phyloP scores from a whole-genome alignment of 2,888 invertebrate genomes.

The Limnephilus auricula region DNA sequence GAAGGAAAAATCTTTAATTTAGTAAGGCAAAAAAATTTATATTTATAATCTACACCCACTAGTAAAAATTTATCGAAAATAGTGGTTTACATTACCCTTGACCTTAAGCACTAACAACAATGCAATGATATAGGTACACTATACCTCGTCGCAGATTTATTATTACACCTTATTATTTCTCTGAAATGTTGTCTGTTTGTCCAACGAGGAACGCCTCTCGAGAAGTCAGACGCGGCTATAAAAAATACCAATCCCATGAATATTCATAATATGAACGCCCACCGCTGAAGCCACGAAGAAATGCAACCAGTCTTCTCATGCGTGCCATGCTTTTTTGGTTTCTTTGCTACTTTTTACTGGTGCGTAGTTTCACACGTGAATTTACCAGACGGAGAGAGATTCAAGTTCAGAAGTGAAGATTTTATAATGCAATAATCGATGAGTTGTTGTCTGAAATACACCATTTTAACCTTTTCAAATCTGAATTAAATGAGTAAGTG shows the following conservation, averaged over 20 bases:
- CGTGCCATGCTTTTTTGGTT: conserved; percentile 10
- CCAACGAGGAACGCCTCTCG: neutral
- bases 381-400: neutral
- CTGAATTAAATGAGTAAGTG: too few relatives aligned
- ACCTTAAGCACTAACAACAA: too few relatives aligned
- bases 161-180: neutral
- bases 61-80: too few relatives aligned
- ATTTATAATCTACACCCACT: too few relatives aligned
- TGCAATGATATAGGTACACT: neutral
- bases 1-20: too few relatives aligned
- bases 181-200: neutral
- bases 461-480: neutral
- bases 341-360: neutral
- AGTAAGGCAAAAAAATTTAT: too few relatives aligned
- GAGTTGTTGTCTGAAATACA: too few relatives aligned
- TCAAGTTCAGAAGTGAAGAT: neutral
- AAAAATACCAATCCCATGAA: neutral
- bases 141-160: neutral
- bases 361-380: conserved; percentile 31
- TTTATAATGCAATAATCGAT: neutral
- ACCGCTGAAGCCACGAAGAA: neutral
- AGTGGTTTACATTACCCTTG: too few relatives aligned
- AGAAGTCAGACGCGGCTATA: neutral
- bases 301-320: neutral
- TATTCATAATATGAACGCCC: conserved; percentile 9